Base-by-base conservation (phyloP, 2,113 vertebrate genomes). In the Microcebus jonahi region DNA sequence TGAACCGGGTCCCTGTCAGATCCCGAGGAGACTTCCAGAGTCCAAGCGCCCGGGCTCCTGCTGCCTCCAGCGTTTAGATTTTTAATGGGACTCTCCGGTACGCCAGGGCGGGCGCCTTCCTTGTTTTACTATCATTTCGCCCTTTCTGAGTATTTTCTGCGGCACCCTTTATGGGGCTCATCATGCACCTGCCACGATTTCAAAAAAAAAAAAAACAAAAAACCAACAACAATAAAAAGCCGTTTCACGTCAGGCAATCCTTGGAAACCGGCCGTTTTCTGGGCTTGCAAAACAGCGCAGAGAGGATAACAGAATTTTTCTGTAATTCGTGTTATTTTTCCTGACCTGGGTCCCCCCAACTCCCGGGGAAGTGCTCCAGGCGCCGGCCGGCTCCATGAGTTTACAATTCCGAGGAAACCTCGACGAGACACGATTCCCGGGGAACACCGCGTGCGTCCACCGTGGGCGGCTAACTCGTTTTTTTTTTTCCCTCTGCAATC, bases 21-120 rank as follows among this genome's bases (percentile, higher is more conserved):
- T 18, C 4, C 20, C 0, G 25, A 3, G 21, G 34, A 6, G 10
- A 9, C 8, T 9, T 20, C 45, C 61, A 0, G 21, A 71, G 77
- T 71, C 84, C 36, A 13, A 4, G 61, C 5, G 5, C 2, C 1
- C 18, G 70, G 85, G 27, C 77, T 1, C 76, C 80, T 53, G 3
- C 1, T 1, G 68, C 92, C 95, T 77, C 3, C 29, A 63, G 83
- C 68, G 0, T 14, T 83, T 61, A 2, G 5, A 9, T 34, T 71
- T 94, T 94, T 57, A 63, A 77, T 55, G 61, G 70, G 59, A 11
- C 13, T 29, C 4, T 42, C 61, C 42, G 1, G 18, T 2, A 4
- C 1, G 5, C 13, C 1, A 1, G 42, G 7, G 42, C 6, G 42
- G 4, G 18, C 18, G 23, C 45, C 15, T 11, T 20, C 8, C 8